phyloP scores from a whole-genome alignment of 64 coral and sea anemone species.

The Astreopora myriophthalma region DNA sequence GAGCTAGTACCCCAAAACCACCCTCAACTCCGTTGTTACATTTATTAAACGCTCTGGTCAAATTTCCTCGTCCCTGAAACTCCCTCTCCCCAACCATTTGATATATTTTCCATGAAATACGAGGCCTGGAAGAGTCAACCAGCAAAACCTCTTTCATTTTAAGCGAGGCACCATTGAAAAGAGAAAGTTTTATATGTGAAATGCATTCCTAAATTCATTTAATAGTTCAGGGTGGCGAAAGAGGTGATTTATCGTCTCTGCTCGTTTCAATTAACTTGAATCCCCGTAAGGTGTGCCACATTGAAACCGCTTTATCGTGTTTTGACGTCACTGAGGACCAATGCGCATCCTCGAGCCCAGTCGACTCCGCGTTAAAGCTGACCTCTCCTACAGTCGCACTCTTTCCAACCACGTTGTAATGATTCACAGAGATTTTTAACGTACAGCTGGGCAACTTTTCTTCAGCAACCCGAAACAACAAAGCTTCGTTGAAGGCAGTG shows the following conservation, averaged over 20 bases:
- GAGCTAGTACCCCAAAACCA: too few species aligned
- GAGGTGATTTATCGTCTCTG: constrained; percentile 59
- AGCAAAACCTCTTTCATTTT: neutral
- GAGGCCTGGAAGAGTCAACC: neutral
- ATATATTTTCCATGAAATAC: neutral
- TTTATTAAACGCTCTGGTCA: too few species aligned
- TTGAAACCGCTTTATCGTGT: constrained; percentile 64
- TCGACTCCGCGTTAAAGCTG: constrained; percentile 59
- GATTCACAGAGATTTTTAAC: constrained; percentile 73
- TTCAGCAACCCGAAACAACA: constrained; percentile 79
- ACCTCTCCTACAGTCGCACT: constrained; percentile 80
- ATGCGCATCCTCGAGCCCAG: constrained; percentile 80
- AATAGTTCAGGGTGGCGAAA: constrained; percentile 18
- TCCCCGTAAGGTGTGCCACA: constrained; percentile 89
- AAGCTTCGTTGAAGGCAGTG: constrained; percentile 89
- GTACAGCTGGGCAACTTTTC: constrained; percentile 38
- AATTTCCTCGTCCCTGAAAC: too few species aligned
- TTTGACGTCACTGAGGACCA: constrained; percentile 77
- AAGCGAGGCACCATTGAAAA: neutral
- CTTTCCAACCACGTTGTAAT: constrained; percentile 86
- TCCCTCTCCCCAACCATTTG: too few species aligned
- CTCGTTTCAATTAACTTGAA: constrained; percentile 77
- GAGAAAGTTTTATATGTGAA: neutral
- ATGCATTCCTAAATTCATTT: neutral
- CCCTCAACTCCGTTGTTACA: too few species aligned